These are phyloP conservation scores for Pogonomyrmex californicus DNA, from an alignment of 1,140 invertebrate genomes.

Conservation along the genomic window DNA sequence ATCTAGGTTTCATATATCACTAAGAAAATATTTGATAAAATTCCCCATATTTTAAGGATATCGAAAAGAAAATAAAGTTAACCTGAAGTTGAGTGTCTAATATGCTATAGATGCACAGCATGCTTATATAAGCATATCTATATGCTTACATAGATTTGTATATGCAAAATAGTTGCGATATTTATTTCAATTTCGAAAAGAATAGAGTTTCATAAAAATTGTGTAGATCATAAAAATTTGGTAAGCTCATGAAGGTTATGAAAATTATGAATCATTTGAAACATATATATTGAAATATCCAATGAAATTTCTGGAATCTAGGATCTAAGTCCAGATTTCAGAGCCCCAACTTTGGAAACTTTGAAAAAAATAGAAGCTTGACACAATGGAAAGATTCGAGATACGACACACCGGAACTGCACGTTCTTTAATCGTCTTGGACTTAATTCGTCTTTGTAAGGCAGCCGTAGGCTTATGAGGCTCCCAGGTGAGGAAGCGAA, in stretches of 20 bases:
- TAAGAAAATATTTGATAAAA: background rate
- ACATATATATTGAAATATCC: background rate
- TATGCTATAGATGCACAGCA: no score
- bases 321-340: background rate
- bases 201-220: background rate
- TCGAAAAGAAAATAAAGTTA: no score
- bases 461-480: background rate
- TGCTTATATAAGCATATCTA: background rate
- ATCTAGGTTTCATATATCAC: conserved; percentile 16
- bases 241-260: background rate
- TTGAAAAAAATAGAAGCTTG: background rate
- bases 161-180: background rate
- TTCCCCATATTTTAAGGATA: no score
- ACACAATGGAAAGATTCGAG: background rate
- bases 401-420: background rate
- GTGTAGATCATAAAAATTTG: background rate
- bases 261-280: background rate
- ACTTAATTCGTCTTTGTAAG: conserved; percentile 1
- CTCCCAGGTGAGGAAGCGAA: conserved; percentile 57
- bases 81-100: no score
- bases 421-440: conserved; percentile 23
- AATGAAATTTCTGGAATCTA: background rate
- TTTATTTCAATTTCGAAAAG: background rate
- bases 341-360: background rate
- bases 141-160: background rate